Percentiles rank a stretch among this genome's conserved stretches.
These are phyloP conservation scores for Nymphalis c-album DNA, from an alignment of 2,888 invertebrate species.

Conservation along the genomic window DNA sequence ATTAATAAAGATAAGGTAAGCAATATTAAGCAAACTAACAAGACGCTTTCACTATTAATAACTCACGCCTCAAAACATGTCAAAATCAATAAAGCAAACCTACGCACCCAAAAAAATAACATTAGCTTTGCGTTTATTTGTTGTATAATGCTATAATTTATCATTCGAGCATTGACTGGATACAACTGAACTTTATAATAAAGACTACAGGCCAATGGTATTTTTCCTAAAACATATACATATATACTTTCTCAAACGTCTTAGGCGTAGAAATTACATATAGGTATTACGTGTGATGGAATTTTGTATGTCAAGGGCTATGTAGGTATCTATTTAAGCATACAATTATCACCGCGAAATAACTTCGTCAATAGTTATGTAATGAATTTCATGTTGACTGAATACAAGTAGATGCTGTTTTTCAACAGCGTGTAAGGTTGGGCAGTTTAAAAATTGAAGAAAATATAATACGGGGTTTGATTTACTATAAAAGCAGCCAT, in stretches of 20 bases:
- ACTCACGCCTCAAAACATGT: conserved; percentile 12
- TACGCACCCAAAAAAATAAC: conserved; percentile 7
- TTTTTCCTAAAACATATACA: neutral
- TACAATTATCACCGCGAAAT: neutral
- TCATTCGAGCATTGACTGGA: neutral
- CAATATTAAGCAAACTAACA: conserved; percentile 7
- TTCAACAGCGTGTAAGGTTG: neutral
- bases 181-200: neutral
- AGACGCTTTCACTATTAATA: conserved; percentile 23
- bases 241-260: neutral
- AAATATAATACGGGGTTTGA: too few relatives aligned
- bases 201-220: neutral
- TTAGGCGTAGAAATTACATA: too few relatives aligned
- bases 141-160: neutral
- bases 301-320: conserved; percentile 1
- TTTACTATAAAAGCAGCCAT: too few relatives aligned
- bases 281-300: too few relatives aligned
- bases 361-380: neutral
- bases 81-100: conserved; percentile 24
- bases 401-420: too few relatives aligned
- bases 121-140: neutral
- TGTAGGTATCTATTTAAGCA: conserved; percentile 1
- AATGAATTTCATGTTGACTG: neutral
- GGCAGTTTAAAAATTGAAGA: too few relatives aligned
- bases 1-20: conserved; percentile 17